phyloP scores from a whole-genome alignment of 2,797 vertebrate species.

The Malurus splendens region DNA sequence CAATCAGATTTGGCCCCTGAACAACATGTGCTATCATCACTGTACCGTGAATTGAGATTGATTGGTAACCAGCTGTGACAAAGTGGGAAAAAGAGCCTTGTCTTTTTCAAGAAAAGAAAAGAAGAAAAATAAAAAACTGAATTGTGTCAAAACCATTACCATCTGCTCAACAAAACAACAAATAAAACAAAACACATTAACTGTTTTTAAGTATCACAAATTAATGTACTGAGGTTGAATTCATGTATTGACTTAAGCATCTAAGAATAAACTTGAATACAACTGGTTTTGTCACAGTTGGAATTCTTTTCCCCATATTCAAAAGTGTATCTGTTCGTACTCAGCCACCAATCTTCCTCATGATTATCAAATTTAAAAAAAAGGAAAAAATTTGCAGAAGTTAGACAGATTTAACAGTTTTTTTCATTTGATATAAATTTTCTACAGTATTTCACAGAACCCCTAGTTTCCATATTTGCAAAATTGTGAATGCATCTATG shows the following conservation, averaged over 20 bases:
- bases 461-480: not conserved
- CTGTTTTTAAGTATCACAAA: conserved; percentile 51
- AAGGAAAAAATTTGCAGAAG: not conserved
- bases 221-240: not conserved
- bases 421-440: not conserved
- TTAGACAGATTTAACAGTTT: not conserved
- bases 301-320: not conserved
- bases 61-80: conserved; percentile 77
- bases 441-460: not conserved
- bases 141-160: conserved; percentile 67
- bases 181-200: conserved; percentile 59
- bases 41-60: conserved; percentile 76
- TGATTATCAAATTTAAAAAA: not conserved
- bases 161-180: conserved; percentile 68
- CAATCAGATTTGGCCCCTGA: conserved; percentile 76
- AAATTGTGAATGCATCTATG: not conserved
- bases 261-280: not conserved
- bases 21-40: conserved; percentile 77
- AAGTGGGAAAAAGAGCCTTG: conserved; percentile 64
- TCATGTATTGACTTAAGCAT: not conserved
- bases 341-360: not conserved
- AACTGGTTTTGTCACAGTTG: not conserved
- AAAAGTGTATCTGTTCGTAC: not conserved
- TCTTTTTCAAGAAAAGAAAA: conserved; percentile 44
- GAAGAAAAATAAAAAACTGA: conserved; percentile 54